Conservation (phyloP, 2,113 vertebrate species). For the Anarrhichthys ocellatus region DNA sequence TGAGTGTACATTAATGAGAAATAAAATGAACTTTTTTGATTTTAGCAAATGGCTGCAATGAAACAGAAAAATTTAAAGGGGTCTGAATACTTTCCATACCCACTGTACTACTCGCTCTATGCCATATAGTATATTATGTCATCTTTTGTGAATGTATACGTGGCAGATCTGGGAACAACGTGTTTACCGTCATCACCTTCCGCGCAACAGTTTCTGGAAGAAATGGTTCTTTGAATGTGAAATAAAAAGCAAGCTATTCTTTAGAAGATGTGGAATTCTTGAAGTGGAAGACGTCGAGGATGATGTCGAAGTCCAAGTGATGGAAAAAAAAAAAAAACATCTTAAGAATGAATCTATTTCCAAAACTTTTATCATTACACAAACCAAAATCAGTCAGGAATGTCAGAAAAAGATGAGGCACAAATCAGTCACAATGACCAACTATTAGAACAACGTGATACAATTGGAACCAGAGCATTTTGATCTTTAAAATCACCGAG, state of each 20-base stretch:
- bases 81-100: too few relatives aligned
- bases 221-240: background rate
- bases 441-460: background rate
- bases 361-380: background rate
- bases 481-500: background rate
- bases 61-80: too few relatives aligned
- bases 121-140: too few relatives aligned
- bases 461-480: background rate
- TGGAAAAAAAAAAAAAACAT: background rate
- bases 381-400: slow-evolving; percentile 12
- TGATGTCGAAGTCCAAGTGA: background rate
- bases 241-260: background rate
- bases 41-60: too few relatives aligned
- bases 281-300: background rate
- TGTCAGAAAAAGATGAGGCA: background rate
- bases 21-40: too few relatives aligned
- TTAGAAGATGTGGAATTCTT: background rate
- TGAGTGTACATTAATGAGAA: too few relatives aligned
- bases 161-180: too few relatives aligned
- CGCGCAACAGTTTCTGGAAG: background rate
- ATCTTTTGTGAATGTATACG: background rate
- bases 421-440: too few relatives aligned
- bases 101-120: background rate
- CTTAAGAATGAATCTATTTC: background rate
- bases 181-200: background rate